Percentiles rank a stretch among this genome's conserved stretches.
Evolutionary conservation across 2,113 vertebrate genomes (phyloP).

Genomic region (Gambusia holbrooki): DNA sequence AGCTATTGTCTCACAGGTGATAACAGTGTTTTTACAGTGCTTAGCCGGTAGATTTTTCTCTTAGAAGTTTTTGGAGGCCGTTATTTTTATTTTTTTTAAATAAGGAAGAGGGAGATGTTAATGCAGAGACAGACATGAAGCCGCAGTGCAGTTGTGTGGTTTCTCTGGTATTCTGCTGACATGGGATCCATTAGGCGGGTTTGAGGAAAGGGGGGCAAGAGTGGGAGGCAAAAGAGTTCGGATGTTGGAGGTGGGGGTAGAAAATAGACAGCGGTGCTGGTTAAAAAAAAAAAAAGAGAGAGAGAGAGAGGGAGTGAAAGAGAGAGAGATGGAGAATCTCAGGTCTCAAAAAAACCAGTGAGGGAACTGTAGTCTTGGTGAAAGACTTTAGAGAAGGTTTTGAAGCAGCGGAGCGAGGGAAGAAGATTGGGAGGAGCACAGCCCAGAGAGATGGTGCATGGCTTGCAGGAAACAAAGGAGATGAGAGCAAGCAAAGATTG

Average conservation of each 20-base stretch:
- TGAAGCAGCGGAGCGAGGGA: constrained; percentile 43
- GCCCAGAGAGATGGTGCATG: constrained; percentile 61
- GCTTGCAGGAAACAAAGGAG: constrained; percentile 69
- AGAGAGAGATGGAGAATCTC: constrained; percentile 13
- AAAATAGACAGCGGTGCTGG: constrained; percentile 52
- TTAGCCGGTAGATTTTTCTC: constrained; percentile 36
- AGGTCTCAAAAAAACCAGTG: constrained; percentile 22
- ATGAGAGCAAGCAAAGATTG: constrained; percentile 62
- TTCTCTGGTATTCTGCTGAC: constrained; percentile 77
- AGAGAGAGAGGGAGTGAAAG: background rate
- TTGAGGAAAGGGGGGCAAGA: constrained; percentile 19
- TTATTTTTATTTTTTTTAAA: constrained; percentile 13
- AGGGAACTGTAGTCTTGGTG: constrained; percentile 47
- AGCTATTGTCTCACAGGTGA: constrained; percentile 10
- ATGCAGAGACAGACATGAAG: constrained; percentile 68
- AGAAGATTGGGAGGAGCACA: constrained; percentile 57
- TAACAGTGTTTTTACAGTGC: constrained; percentile 7
- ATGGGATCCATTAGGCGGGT: constrained; percentile 72
- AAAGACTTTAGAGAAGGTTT: constrained; percentile 55
- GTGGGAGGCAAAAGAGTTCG: constrained; percentile 9
- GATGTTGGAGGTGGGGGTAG: constrained; percentile 28
- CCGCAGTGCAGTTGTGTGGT: constrained; percentile 75
- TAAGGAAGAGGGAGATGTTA: constrained; percentile 41
- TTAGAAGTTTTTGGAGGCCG: constrained; percentile 7
- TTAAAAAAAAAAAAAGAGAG: constrained; percentile 22